These are phyloP conservation scores for Nannospalax galili DNA, from an alignment of 2,113 vertebrate species.

Conservation along the genomic window DNA sequence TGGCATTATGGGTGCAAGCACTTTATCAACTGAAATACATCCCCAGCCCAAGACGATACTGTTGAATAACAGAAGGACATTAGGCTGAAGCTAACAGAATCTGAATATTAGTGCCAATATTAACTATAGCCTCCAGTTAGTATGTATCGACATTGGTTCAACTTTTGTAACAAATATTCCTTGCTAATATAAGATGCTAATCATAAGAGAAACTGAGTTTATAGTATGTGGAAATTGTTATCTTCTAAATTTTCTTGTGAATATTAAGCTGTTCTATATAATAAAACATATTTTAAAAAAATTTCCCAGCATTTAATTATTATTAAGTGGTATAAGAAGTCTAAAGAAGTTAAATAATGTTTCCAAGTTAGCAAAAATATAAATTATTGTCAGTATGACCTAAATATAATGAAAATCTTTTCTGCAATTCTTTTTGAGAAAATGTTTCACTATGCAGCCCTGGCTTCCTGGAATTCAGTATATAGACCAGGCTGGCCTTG, in stretches of 20 bases:
- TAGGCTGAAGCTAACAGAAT: conserved; percentile 18
- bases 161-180: too few relatives aligned
- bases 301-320: background rate
- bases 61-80: background rate
- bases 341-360: conserved; percentile 45
- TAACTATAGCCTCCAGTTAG: background rate
- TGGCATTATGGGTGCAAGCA: too few relatives aligned
- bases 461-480: too few relatives aligned
- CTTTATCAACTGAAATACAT: too few relatives aligned
- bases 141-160: background rate
- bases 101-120: background rate
- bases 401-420: conserved; percentile 8
- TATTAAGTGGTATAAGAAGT: background rate
- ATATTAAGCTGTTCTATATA: conserved; percentile 20
- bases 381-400: background rate
- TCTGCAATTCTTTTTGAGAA: too few relatives aligned
- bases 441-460: too few relatives aligned
- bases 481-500: too few relatives aligned
- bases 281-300: background rate
- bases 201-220: conserved; percentile 18
- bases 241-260: conserved; percentile 32
- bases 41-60: too few relatives aligned
- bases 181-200: background rate
- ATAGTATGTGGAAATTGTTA: background rate
- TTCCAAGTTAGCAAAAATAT: conserved; percentile 21